Base-by-base conservation (phyloP, 2,888 invertebrate genomes). In the Ochlodes sylvanus region DNA sequence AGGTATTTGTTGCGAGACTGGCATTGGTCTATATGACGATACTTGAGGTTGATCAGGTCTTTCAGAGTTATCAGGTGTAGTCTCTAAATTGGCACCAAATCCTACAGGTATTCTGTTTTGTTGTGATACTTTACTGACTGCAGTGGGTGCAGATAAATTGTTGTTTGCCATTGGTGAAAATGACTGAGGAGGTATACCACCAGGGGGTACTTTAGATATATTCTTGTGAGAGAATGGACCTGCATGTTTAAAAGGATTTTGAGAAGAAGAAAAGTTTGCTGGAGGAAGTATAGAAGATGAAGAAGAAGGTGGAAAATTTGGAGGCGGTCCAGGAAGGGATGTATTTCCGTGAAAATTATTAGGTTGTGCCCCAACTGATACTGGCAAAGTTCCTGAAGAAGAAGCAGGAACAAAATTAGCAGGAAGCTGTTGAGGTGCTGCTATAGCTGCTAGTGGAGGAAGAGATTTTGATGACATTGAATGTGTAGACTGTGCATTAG, bases 51-150 rank as follows among this genome's bases (percentile, higher is more conserved):
- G 91, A 79, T 95, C 95, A 0, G 95, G 95, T 67, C 95, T 92
- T 82, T 96, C 96, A 0, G 95, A 95, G 80, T 96, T 96, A 80
- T 96, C 96, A 2, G 95, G 95, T 4, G 95, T 91, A 5, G 95
- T 94, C 85, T 96, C 95, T 71, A 95, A 88, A 83, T 96, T 95
- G 4, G 94, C 94, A 68, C 94, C 94, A 79, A 88, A 94, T 52
- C 88, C 88, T 54, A 85, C 77, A n/a, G 87, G 77, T 27, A 83
- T 75, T 75, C 86, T 79, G 69, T 80, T 85, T 66, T 89, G 88
- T 66, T 90, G 89, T 17, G 85, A 77, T 38, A 85, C 77, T 74
- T 88, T 89, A 70, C 76, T 87, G 10, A 89, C 88, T 19, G 80
- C 87, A 9, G 84, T 77, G n/a, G 90, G 87, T 3, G 90, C 86